phyloP scores from a whole-genome alignment of 2,113 vertebrate genomes.

The Tichodroma muraria region DNA sequence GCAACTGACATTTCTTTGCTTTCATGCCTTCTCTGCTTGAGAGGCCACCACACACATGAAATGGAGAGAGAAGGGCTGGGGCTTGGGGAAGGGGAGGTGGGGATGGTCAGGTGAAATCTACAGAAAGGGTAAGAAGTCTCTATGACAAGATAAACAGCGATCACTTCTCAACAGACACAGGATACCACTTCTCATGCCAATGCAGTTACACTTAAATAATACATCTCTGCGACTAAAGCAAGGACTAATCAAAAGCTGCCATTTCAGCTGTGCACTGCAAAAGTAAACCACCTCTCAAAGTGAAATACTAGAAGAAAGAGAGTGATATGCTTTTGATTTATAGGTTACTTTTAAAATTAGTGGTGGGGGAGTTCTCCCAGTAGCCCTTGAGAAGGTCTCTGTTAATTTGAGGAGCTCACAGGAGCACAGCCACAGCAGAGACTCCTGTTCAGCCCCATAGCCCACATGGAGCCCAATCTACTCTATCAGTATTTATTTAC shows the following conservation, averaged over 20 bases:
- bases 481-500: neutral
- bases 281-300: neutral
- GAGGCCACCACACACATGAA: neutral
- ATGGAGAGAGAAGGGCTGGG: neutral
- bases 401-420: slow-evolving; percentile 28
- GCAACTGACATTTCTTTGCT: neutral
- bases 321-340: neutral
- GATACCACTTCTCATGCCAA: neutral
- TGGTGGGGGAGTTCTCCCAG: neutral
- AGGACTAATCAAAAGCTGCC: neutral
- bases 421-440: neutral
- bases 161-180: neutral
- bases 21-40: neutral
- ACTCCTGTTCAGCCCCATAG: neutral
- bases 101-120: neutral
- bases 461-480: neutral
- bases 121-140: neutral
- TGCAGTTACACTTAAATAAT: slow-evolving; percentile 19
- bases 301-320: neutral
- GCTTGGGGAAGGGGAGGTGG: neutral
- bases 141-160: neutral
- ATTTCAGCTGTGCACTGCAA: neutral
- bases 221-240: neutral
- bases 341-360: neutral
- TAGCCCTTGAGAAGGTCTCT: neutral